phyloP scores from a whole-genome alignment of 2,797 vertebrate genomes.

The Thaleichthys pacificus region DNA sequence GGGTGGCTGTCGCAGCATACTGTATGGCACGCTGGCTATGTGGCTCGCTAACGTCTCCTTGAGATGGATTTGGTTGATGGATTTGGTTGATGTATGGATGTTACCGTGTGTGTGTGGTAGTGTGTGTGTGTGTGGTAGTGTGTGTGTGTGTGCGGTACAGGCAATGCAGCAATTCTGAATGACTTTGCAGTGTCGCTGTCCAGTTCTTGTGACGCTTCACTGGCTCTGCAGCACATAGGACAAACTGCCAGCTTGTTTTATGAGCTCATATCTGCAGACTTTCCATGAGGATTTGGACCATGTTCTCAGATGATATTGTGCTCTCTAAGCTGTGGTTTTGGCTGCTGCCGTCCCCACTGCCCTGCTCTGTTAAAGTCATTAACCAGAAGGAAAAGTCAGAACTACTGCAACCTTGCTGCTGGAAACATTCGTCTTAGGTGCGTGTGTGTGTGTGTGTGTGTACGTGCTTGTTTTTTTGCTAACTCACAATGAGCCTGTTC shows the following conservation, averaged over 20 bases:
- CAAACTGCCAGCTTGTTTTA: neutral
- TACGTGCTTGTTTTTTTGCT: neutral
- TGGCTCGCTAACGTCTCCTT: neutral
- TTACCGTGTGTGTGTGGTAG: neutral
- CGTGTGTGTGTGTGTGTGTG: neutral
- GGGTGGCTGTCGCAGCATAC: conserved; percentile 2
- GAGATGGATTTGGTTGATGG: neutral
- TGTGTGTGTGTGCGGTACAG: neutral
- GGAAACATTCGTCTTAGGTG: conserved; percentile 16
- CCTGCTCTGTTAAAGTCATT: conserved; percentile 55
- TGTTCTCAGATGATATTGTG: neutral
- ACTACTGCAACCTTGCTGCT: neutral
- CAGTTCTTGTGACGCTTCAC: conserved; percentile 5
- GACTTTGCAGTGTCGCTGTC: conserved; percentile 1
- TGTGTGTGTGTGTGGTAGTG: neutral
- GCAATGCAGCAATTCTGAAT: conserved; percentile 8
- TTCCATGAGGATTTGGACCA: neutral
- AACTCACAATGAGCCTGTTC: neutral
- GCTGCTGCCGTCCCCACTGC: neutral
- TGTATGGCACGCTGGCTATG: neutral
- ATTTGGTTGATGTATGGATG: neutral
- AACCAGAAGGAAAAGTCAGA: conserved; percentile 36
- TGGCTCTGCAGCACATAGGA: conserved; percentile 1
- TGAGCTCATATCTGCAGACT: neutral
- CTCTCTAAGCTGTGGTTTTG: neutral